A percentile compares a stretch with the other conserved stretches of the same genome.
Evolutionary conservation across 2,888 invertebrate genomes (phyloP).

Genomic region (Lithophane ornitopus): DNA sequence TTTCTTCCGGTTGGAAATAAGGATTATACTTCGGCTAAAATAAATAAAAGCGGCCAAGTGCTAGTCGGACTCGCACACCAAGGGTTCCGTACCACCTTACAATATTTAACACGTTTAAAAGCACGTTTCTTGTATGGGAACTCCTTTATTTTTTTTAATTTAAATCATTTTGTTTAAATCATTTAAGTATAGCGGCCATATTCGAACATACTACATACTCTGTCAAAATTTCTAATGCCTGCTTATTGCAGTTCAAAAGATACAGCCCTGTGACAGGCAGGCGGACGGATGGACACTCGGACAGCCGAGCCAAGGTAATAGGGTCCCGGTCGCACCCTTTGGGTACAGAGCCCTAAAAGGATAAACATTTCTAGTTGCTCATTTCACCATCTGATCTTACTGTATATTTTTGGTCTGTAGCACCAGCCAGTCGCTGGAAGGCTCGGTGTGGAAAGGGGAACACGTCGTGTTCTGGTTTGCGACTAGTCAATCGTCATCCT

Average conservation of each 20-base stretch:
- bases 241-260: not conserved
- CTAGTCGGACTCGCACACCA: not conserved
- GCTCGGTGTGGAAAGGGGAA: too few species aligned
- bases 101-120: too few species aligned
- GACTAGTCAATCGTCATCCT: too few species aligned
- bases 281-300: not conserved
- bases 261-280: not conserved
- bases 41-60: not conserved
- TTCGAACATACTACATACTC: too few species aligned
- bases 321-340: not conserved
- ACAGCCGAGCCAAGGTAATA: not conserved
- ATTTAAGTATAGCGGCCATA: too few species aligned
- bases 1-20: constrained; percentile 2
- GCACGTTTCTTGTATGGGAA: too few species aligned
- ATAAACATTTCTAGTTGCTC: not conserved
- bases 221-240: too few species aligned
- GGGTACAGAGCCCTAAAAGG: not conserved
- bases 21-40: not conserved
- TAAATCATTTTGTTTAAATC: too few species aligned
- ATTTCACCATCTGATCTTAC: not conserved
- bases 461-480: too few species aligned
- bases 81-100: too few species aligned
- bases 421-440: not conserved
- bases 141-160: too few species aligned
- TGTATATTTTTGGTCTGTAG: not conserved